These are phyloP conservation scores for Craniophora ligustri DNA, from an alignment of 2,888 invertebrate genomes.

Conservation along the genomic window DNA sequence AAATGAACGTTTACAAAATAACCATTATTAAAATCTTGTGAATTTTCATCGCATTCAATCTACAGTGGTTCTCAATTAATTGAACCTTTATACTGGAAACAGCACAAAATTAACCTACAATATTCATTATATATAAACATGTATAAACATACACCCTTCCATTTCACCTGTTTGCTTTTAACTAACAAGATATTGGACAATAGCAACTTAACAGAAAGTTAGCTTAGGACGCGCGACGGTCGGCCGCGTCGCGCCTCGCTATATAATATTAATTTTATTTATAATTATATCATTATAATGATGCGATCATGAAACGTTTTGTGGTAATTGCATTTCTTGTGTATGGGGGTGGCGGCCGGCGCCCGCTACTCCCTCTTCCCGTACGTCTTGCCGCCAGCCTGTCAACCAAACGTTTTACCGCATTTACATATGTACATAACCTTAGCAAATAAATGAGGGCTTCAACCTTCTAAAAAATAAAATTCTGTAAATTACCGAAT, in stretches of 20 bases:
- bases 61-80: conserved; percentile 44
- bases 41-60: conserved; percentile 52
- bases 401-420: conserved; percentile 52
- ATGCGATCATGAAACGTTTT: conserved; percentile 77
- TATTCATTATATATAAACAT: conserved; percentile 87
- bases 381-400: conserved; percentile 76
- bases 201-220: conserved; percentile 80
- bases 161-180: conserved; percentile 71
- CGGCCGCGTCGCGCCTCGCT: conserved; percentile 49
- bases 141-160: conserved; percentile 85
- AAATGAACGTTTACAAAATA: conserved; percentile 47
- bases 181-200: conserved; percentile 73
- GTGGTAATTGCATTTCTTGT: conserved; percentile 81
- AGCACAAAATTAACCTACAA: conserved; percentile 87
- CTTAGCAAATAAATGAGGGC: too few species aligned
- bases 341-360: conserved; percentile 71
- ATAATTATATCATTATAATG: conserved; percentile 65
- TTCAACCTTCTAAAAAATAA: too few species aligned
- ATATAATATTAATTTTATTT: conserved; percentile 62
- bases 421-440: too few species aligned
- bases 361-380: conserved; percentile 63
- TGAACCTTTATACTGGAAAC: conserved; percentile 70
- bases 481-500: too few species aligned
- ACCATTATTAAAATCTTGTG: conserved; percentile 54
- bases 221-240: conserved; percentile 65